These are phyloP conservation scores for Chloroclysta siterata DNA, from an alignment of 2,888 invertebrate species.

Conservation along the genomic window DNA sequence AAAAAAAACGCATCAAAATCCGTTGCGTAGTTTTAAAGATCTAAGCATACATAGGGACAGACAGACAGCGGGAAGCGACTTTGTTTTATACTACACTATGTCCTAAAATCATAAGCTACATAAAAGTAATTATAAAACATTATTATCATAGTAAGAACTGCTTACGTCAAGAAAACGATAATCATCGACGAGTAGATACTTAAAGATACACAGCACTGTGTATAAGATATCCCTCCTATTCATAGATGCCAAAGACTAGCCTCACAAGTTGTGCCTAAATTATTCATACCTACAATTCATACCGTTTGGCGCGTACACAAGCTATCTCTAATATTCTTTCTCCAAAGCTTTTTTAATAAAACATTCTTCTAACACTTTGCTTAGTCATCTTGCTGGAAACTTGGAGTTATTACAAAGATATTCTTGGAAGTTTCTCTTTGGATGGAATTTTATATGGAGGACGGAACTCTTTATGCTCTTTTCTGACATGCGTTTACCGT, in stretches of 20 bases:
- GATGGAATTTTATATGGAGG: constrained; percentile 30
- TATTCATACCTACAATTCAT: constrained; percentile 6
- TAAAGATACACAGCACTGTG: too few species aligned
- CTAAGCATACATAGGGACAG: too few species aligned
- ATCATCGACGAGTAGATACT: too few species aligned
- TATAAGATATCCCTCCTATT: not conserved
- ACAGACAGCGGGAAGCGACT: too few species aligned
- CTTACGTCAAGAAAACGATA: too few species aligned
- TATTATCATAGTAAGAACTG: too few species aligned
- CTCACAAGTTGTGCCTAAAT: not conserved
- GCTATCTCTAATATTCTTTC: constrained; percentile 3
- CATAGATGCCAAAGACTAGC: not conserved
- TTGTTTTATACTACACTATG: too few species aligned
- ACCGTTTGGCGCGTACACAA: not conserved
- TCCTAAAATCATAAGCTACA: too few species aligned
- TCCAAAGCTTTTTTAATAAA: constrained; percentile 31
- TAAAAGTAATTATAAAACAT: too few species aligned
- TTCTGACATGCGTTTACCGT: not conserved
- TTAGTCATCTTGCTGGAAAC: constrained; percentile 31
- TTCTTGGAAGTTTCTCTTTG: constrained; percentile 31
- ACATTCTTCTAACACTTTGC: constrained; percentile 31
- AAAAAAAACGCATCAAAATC: too few species aligned
- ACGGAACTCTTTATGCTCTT: constrained; percentile 6
- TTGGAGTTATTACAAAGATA: constrained; percentile 38
- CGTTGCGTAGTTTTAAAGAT: too few species aligned